A percentile compares a stretch with the other conserved stretches of the same genome.
Evolutionary conservation across 2,888 invertebrate genomes (phyloP).

Genomic region (Apotomis capreana): DNA sequence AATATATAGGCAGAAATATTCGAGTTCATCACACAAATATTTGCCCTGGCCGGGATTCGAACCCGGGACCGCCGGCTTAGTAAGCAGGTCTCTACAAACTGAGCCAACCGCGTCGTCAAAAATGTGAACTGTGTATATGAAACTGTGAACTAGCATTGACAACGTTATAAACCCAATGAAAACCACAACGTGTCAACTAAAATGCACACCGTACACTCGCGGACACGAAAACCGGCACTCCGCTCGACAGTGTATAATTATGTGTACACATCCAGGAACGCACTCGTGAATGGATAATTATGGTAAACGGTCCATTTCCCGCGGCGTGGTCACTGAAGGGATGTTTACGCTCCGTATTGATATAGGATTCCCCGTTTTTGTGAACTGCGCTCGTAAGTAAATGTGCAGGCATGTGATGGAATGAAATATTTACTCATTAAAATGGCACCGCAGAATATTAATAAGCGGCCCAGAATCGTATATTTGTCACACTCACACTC

Average conservation of each 20-base stretch:
- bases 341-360: slow-evolving; percentile 39
- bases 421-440: slow-evolving; percentile 7
- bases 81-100: too few relatives aligned
- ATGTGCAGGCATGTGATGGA: background rate
- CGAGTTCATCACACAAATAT: too few relatives aligned
- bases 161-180: slow-evolving; percentile 25
- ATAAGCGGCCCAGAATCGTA: too few relatives aligned
- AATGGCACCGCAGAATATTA: background rate
- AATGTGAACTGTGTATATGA: too few relatives aligned
- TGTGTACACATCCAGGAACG: slow-evolving; percentile 60
- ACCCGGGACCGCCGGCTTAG: too few relatives aligned
- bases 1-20: too few relatives aligned
- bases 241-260: slow-evolving; percentile 60
- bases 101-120: too few relatives aligned
- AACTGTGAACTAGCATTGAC: background rate
- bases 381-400: slow-evolving; percentile 5
- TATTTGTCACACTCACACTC: too few relatives aligned
- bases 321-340: slow-evolving; percentile 42
- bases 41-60: too few relatives aligned
- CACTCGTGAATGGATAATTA: slow-evolving; percentile 67
- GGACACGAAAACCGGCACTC: slow-evolving; percentile 52
- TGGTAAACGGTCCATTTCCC: slow-evolving; percentile 62
- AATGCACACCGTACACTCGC: slow-evolving; percentile 34
- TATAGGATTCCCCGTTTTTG: slow-evolving; percentile 16
- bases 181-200: slow-evolving; percentile 12